Evolutionary conservation across 2,113 vertebrate genomes (phyloP).

Genomic region (Pitta sordida): DNA sequence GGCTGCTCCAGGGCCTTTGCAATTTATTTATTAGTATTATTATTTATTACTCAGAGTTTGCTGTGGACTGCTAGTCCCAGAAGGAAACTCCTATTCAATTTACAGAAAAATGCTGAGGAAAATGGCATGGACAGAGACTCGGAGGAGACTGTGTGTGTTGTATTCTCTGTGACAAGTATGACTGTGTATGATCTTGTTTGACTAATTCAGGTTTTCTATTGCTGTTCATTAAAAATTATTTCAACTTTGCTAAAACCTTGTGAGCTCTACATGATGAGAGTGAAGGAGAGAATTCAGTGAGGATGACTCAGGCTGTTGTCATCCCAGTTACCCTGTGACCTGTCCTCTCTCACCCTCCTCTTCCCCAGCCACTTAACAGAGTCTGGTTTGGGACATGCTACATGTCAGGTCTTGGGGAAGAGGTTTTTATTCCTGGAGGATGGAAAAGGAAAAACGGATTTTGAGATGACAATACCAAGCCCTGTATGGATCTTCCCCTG

Average conservation of each 20-base stretch:
- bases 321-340: background rate
- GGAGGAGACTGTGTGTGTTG: background rate
- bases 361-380: background rate
- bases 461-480: background rate
- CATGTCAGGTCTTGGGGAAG: background rate
- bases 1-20: background rate
- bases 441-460: background rate
- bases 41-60: constrained; percentile 53
- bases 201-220: background rate
- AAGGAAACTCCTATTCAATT: background rate
- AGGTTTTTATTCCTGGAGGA: background rate
- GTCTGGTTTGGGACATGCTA: background rate
- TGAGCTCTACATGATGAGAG: background rate
- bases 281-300: background rate
- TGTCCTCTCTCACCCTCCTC: background rate
- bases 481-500: background rate
- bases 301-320: background rate
- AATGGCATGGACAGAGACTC: background rate
- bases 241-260: background rate
- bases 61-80: constrained; percentile 1
- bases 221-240: background rate
- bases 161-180: background rate
- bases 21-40: constrained; percentile 40
- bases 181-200: background rate
- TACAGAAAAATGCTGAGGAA: background rate